These are phyloP conservation scores for Cardiocondyla obscurior DNA, from an alignment of 1,140 invertebrate genomes.

Conservation along the genomic window DNA sequence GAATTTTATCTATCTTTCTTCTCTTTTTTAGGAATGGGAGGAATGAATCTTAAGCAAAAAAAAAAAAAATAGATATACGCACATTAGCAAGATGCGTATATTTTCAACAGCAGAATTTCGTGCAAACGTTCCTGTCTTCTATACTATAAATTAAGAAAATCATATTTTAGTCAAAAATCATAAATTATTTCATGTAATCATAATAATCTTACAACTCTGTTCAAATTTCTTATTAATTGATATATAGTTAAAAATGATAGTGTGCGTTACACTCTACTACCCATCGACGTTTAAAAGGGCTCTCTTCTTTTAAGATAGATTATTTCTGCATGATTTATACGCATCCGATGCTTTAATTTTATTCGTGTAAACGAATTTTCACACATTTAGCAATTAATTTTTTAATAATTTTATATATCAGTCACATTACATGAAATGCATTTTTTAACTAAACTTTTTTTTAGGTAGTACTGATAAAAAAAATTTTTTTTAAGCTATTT, in stretches of 20 bases:
- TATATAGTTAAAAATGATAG: background rate
- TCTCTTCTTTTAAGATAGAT: slow-evolving; percentile 3
- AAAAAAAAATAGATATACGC: background rate
- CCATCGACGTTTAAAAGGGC: background rate
- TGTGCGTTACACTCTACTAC: background rate
- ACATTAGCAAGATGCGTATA: background rate
- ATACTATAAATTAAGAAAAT: slow-evolving; percentile 31
- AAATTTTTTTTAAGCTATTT: background rate
- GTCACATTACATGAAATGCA: background rate
- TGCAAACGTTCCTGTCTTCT: background rate
- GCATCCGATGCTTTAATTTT: slow-evolving; percentile 23
- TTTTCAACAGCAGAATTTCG: slow-evolving; percentile 12
- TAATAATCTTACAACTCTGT: slow-evolving; percentile 7
- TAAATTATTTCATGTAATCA: slow-evolving; percentile 24
- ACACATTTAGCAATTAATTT: slow-evolving; percentile 14
- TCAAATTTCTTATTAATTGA: slow-evolving; percentile 15
- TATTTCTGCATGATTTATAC: slow-evolving; percentile 39
- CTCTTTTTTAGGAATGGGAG: slow-evolving; percentile 13
- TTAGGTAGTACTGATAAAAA: background rate
- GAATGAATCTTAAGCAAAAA: slow-evolving; percentile 4
- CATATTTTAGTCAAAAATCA: too few relatives aligned
- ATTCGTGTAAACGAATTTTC: slow-evolving; percentile 20
- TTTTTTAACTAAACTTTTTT: background rate
- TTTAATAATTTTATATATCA: background rate
- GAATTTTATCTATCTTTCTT: background rate